These are phyloP conservation scores for Probaryconus sp. DNA, from an alignment of 1,140 invertebrate genomes.

Conservation along the genomic window DNA sequence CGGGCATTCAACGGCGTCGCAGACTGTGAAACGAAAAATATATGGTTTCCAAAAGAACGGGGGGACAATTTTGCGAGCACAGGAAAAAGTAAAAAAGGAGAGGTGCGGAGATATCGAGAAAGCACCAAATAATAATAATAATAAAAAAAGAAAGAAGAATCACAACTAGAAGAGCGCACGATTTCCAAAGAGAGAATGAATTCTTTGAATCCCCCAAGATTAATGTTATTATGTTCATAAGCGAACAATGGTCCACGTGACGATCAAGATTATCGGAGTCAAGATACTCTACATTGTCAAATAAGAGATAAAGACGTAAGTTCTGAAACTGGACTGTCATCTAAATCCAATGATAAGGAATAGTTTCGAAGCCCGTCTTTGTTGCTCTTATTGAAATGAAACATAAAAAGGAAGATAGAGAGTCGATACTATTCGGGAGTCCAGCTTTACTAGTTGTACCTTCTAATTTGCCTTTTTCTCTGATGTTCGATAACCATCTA, in stretches of 20 bases:
- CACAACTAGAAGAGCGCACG: conserved; percentile 48
- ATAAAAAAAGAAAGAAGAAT: conserved; percentile 37
- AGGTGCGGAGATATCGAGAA: conserved; percentile 12
- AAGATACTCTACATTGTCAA: too few relatives aligned
- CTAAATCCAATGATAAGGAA: too few relatives aligned
- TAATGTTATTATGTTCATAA: conserved; percentile 57
- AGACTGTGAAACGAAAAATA: conserved; percentile 76
- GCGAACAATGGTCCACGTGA: conserved; percentile 6
- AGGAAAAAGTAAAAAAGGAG: conserved; percentile 21
- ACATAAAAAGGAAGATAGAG: too few relatives aligned
- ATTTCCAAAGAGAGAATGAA: conserved; percentile 63
- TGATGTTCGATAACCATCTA: too few relatives aligned
- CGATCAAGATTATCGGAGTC: conserved; percentile 25
- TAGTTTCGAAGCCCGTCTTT: too few relatives aligned
- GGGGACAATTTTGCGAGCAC: conserved; percentile 34
- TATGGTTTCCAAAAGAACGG: conserved; percentile 71
- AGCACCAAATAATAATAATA: conserved; percentile 18
- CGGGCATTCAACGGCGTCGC: conserved; percentile 67
- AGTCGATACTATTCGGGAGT: too few relatives aligned
- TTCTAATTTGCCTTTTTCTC: too few relatives aligned
- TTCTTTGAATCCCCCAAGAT: conserved; percentile 69
- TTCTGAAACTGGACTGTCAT: too few relatives aligned
- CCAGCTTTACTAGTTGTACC: too few relatives aligned
- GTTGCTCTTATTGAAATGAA: too few relatives aligned
- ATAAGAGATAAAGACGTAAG: too few relatives aligned